Base-by-base conservation (phyloP, 1,140 invertebrate genomes). In the Aphelenchoides fujianensis region DNA sequence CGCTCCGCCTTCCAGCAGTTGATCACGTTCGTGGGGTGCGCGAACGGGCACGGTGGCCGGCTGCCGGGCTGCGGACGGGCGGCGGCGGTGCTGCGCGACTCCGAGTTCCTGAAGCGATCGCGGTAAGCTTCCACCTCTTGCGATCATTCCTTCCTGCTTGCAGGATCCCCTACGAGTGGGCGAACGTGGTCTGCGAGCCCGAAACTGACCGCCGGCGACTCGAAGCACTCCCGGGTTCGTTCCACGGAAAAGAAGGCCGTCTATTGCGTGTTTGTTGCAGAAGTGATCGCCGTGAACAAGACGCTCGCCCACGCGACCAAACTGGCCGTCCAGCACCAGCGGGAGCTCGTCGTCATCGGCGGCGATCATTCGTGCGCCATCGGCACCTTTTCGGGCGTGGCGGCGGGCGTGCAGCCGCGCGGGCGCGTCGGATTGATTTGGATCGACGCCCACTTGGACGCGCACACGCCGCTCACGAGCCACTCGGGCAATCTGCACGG, bases 381-480 rank as follows among this genome's bases (percentile, higher is more conserved):
- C 28, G 78, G 78, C 54, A 81, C 78, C 16, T 80, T 78, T 78
- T 71, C 68, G 37, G 78, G 78, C 28, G 79, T 80, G 3, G 75
- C 78, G 5, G 59, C 59, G 3, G 70, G 59, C 19, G 2, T 81
- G 1, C 34, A 76, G 23, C 69, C 76, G 19, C 30, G 63, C 9
- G 78, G 78, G 30, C 71, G 74, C 27, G 23, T 80, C 31, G 78
- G 78, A 23, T 41, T 80, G 0, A 75, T 80, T 19, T 80, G 78
- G 78, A 71, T 80, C n/a, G 78, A 80, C 69, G 78, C 78, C 9
- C 78, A 80, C 68, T 72, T 80, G 69, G 76, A 80, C 59, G 69
- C 79, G n/a, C 78, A 80, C 35, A 80, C 78, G 1, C 73, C 71
- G 7, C 70, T 71, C 7, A 74, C 68, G n/a, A 79, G 69, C 27